Evolutionary conservation across 2,113 vertebrate species (phyloP).

Genomic region (Psophia crepitans): DNA sequence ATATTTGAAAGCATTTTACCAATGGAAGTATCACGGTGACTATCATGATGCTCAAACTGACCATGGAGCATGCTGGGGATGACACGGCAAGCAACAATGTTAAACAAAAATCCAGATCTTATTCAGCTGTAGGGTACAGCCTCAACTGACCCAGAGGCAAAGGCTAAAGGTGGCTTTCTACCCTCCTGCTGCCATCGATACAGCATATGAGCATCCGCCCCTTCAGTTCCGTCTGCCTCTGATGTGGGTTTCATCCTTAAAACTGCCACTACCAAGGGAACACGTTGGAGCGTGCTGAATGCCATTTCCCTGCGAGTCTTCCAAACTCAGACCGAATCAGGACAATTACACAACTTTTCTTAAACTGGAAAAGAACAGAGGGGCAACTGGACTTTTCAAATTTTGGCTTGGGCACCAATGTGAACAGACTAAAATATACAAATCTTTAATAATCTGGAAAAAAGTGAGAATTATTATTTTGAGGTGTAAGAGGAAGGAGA

Average conservation of each 20-base stretch:
- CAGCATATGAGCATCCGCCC: background rate
- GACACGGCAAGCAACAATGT: background rate
- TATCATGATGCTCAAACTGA: background rate
- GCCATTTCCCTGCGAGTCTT: background rate
- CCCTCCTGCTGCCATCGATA: background rate
- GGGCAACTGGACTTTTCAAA: slow-evolving; percentile 4
- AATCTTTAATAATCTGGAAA: slow-evolving; percentile 9
- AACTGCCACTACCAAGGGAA: background rate
- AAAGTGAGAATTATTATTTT: slow-evolving; percentile 46
- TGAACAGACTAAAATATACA: slow-evolving; percentile 2
- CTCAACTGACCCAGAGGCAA: background rate
- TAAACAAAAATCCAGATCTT: background rate
- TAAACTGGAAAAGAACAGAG: slow-evolving; percentile 11
- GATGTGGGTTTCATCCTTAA: background rate
- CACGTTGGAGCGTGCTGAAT: background rate
- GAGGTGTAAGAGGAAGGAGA: slow-evolving; percentile 59
- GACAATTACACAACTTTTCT: background rate
- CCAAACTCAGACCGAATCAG: background rate
- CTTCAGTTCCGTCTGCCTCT: background rate
- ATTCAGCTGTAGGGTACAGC: background rate
- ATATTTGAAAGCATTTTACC: background rate
- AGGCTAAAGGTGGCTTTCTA: background rate
- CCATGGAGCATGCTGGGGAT: background rate
- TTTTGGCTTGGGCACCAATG: background rate
- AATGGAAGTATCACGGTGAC: background rate